A percentile compares a stretch with the other conserved stretches of the same genome.
Conservation (phyloP, 2,888 invertebrate genomes). For the Melinopterus prodromus region DNA sequence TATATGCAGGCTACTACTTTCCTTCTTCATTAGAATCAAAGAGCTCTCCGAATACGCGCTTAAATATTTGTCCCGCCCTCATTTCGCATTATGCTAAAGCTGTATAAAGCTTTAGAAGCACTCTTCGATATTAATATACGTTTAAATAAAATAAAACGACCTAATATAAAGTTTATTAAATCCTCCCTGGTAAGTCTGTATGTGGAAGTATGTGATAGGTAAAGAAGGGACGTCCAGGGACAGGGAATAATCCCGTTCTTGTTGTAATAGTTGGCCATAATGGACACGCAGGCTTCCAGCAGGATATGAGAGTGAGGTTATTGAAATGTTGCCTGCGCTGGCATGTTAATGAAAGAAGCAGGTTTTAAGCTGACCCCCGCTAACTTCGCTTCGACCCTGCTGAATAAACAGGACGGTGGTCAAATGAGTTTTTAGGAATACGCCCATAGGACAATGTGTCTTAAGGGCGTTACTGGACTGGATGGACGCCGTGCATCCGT, state of each 20-base stretch:
- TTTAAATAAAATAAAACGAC: background rate
- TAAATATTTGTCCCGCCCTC: slow-evolving; percentile 16
- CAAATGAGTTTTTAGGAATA: slow-evolving; percentile 59
- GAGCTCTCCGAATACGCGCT: slow-evolving; percentile 8
- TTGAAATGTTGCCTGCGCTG: slow-evolving; percentile 55
- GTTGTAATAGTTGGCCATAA: slow-evolving; percentile 9
- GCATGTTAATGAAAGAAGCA: slow-evolving; percentile 59
- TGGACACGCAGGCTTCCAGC: slow-evolving; percentile 29
- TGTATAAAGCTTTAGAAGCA: background rate
- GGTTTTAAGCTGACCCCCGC: slow-evolving; percentile 54
- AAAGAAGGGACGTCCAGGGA: background rate
- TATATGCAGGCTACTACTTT: background rate
- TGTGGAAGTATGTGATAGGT: slow-evolving; percentile 14
- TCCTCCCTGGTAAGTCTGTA: background rate
- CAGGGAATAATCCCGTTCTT: slow-evolving; percentile 11
- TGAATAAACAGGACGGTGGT: slow-evolving; percentile 55
- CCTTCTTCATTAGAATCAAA: background rate
- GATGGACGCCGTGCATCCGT: background rate
- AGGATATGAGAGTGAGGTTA: slow-evolving; percentile 58
- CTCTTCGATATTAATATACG: background rate
- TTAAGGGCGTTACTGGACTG: slow-evolving; percentile 32
- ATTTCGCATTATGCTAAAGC: background rate
- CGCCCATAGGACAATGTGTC: slow-evolving; percentile 45
- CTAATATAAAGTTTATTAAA: slow-evolving; percentile 6
- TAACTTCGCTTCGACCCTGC: slow-evolving; percentile 44